phyloP scores from a whole-genome alignment of 2,888 invertebrate genomes.

The Drosophila mulleri region DNA sequence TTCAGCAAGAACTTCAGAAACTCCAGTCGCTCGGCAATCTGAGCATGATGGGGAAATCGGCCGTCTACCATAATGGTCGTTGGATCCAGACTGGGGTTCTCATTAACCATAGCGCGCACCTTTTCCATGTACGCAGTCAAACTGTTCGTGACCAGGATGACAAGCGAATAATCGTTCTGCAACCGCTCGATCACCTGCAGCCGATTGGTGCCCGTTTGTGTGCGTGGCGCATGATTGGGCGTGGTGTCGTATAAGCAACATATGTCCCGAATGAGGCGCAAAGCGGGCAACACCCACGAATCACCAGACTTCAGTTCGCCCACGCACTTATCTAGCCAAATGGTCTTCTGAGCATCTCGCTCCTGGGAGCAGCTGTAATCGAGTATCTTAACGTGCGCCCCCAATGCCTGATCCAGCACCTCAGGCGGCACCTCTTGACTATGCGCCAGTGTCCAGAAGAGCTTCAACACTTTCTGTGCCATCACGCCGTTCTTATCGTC shows the following conservation, averaged over 20 bases:
- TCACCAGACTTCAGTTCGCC: constrained; percentile 95
- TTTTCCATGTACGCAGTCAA: constrained; percentile 95
- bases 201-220: constrained; percentile 86
- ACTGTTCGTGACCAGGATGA: constrained; percentile 97
- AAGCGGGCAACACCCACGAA: constrained; percentile 96
- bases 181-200: constrained; percentile 94
- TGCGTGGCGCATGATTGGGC: constrained; percentile 82
- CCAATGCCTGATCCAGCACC: constrained; percentile 98
- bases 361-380: constrained; percentile 99
- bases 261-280: constrained; percentile 98
- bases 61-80: constrained; percentile 90
- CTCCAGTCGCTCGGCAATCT: constrained; percentile 97
- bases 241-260: constrained; percentile 95
- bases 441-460: constrained; percentile 98
- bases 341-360: constrained; percentile 97
- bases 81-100: constrained; percentile 91
- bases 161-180: constrained; percentile 96
- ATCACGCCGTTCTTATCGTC: constrained; percentile 99
- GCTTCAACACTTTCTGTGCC: constrained; percentile 97
- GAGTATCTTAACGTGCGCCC: constrained; percentile 97
- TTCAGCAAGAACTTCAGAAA: constrained; percentile 96
- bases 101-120: constrained; percentile 87
- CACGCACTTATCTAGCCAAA: constrained; percentile 98
- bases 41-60: constrained; percentile 95
- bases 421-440: constrained; percentile 98